Base-by-base conservation (phyloP, 2,888 invertebrate genomes). In the Pherbina coryleti region DNA sequence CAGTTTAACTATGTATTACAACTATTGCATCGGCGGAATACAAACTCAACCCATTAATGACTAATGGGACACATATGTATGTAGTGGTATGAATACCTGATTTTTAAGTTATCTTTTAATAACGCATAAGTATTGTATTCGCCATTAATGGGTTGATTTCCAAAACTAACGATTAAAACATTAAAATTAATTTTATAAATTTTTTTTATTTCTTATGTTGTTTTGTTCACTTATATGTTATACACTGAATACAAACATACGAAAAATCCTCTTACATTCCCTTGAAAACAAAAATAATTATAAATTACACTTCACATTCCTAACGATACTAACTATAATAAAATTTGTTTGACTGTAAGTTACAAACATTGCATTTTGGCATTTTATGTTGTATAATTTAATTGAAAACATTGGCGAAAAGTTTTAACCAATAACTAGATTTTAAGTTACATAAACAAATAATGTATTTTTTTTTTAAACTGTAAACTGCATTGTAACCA, bases 401-500 rank as follows among this genome's bases (percentile, higher is more conserved):
- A 28, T 28, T 17, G 5, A 55, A 55, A 71, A 7, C 25, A 31
- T 71, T 53, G 53, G 19, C 31, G 34, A 8, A n/a, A 22, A 55
- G 25, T 31, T 53, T 53, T 17, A 53, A 53, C 25, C n/a, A 25
- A 70, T 31, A 28, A 60, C 14, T 53, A 70, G 3, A 53, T 49
- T 53, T 51, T 34, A 66, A 67, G 67, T 34, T 67, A 67, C 44
- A 44, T 7, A 28, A 53, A 31, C 70, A 5, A 57, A 57, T 19
- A 60, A 8, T 62, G 49, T 73, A 69, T 69, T 69, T 22, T 28
- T 60, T 51, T 60, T 62, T 14, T 25, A 49, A 44, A 19, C n/a
- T 73, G 49, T 49, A 73, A 62, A 60, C 25, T 49, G 37, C 60
- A 60, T 72, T 72, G 53, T 28, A 37, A 25, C 51, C 62, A 28